phyloP scores from a whole-genome alignment of 2,797 vertebrate species.

The Microtus agrestis region DNA sequence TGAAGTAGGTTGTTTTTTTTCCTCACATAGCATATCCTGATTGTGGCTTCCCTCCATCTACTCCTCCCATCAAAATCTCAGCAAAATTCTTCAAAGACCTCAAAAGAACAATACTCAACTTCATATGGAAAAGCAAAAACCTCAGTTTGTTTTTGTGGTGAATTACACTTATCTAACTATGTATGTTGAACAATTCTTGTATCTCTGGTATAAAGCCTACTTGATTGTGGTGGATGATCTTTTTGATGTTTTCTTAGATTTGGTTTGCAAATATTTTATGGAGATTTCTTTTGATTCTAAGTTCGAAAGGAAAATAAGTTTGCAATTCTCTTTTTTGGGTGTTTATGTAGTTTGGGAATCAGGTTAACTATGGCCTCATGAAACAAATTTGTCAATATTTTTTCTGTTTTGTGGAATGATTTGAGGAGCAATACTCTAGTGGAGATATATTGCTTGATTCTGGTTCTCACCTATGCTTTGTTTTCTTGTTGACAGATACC shows the following conservation, averaged over 20 bases:
- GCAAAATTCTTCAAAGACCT: no score
- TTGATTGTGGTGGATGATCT: not conserved
- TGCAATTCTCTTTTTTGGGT: not conserved
- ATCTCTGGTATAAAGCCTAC: not conserved
- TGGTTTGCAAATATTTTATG: not conserved
- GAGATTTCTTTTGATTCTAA: not conserved
- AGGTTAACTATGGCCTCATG: not conserved
- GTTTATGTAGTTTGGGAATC: not conserved
- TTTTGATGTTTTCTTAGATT: not conserved
- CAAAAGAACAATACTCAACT: no score
- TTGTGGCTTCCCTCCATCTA: not conserved
- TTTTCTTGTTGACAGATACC: no score
- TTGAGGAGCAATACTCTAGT: not conserved
- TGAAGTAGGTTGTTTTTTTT: not conserved
- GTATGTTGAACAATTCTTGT: not conserved
- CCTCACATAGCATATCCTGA: not conserved
- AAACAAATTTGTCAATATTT: not conserved
- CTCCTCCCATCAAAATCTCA: not conserved
- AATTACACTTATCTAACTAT: not conserved
- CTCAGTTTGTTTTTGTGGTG: not conserved
- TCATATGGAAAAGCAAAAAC: no score
- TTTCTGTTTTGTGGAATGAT: not conserved
- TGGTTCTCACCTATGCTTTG: no score
- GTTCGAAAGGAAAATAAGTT: not conserved
- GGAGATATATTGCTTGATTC: no score